A percentile compares a stretch with the other conserved stretches of the same genome.
phyloP scores from a whole-genome alignment of 2,888 invertebrate species.

The Barypeithes pellucidus region DNA sequence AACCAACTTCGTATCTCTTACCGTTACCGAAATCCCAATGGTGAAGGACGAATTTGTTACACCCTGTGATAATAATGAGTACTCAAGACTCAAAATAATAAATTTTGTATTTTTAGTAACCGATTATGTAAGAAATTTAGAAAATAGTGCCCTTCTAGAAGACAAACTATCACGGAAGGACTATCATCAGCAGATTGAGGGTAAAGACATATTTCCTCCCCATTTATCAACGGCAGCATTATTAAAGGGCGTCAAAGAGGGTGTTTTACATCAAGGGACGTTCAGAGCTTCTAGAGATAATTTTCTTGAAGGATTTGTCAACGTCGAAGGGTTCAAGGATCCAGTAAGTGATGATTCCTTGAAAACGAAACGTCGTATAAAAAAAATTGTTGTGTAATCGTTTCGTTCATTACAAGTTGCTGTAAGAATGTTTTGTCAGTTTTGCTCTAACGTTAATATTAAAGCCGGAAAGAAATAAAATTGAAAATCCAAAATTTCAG shows the following conservation, averaged over 20 bases:
- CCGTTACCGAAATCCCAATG: too few species aligned
- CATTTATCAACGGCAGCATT: slow-evolving; percentile 87
- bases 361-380: too few species aligned
- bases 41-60: too few species aligned
- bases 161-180: slow-evolving; percentile 87
- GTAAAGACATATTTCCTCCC: slow-evolving; percentile 85
- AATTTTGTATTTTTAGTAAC: slow-evolving; percentile 68
- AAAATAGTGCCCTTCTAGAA: slow-evolving; percentile 77
- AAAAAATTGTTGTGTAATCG: too few species aligned
- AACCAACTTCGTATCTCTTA: too few species aligned
- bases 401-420: too few species aligned
- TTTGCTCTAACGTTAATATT: too few species aligned
- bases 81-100: too few species aligned
- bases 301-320: slow-evolving; percentile 92
- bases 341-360: slow-evolving; percentile 83
- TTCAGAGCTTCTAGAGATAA: slow-evolving; percentile 93
- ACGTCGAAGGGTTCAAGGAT: slow-evolving; percentile 85
- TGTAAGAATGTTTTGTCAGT: too few species aligned
- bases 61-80: too few species aligned
- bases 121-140: slow-evolving; percentile 85
- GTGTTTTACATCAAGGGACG: slow-evolving; percentile 84
- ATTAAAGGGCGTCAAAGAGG: slow-evolving; percentile 85
- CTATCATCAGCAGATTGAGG: slow-evolving; percentile 72
- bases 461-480: too few species aligned
- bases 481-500: too few species aligned